A percentile compares a stretch with the other conserved stretches of the same genome.
Evolutionary conservation across 2,113 vertebrate species (phyloP).

Genomic region (Felis catus): DNA sequence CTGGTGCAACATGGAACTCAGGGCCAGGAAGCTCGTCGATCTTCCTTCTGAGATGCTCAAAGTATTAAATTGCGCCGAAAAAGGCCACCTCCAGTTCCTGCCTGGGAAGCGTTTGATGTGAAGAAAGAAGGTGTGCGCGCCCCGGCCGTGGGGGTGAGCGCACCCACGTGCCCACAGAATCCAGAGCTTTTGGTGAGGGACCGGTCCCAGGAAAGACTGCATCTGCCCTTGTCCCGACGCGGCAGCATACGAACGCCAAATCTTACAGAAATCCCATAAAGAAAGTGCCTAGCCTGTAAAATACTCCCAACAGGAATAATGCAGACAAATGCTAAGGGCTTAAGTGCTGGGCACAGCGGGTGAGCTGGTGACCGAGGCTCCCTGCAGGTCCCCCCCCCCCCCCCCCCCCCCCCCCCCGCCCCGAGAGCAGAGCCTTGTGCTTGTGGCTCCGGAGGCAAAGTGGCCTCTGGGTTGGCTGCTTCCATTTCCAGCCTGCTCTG

Average conservation of each 20-base stretch:
- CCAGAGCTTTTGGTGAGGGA: neutral
- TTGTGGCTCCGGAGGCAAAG: fast-evolving
- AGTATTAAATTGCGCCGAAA: neutral
- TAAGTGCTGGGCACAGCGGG: fast-evolving
- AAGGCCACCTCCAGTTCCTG: neutral
- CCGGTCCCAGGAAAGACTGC: neutral
- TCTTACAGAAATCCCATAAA: neutral
- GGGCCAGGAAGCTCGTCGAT: neutral
- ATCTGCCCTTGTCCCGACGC: fast-evolving
- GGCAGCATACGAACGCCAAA: fast-evolving
- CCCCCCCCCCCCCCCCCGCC: too few relatives aligned
- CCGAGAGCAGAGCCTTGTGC: fast-evolving
- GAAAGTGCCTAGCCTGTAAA: neutral
- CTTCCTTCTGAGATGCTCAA: neutral
- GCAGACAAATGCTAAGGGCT: fast-evolving
- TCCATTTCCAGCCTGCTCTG: fast-evolving
- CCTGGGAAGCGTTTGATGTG: fast-evolving
- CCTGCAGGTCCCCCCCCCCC: too few relatives aligned
- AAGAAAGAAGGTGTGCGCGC: fast-evolving
- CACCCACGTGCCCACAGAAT: fast-evolving
- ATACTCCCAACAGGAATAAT: fast-evolving
- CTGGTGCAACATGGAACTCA: neutral
- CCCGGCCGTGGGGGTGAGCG: fast-evolving
- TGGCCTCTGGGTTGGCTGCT: fast-evolving
- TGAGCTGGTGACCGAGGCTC: fast-evolving